Conservation (phyloP, 2,797 vertebrate species). For the Nannoperca obscura region DNA sequence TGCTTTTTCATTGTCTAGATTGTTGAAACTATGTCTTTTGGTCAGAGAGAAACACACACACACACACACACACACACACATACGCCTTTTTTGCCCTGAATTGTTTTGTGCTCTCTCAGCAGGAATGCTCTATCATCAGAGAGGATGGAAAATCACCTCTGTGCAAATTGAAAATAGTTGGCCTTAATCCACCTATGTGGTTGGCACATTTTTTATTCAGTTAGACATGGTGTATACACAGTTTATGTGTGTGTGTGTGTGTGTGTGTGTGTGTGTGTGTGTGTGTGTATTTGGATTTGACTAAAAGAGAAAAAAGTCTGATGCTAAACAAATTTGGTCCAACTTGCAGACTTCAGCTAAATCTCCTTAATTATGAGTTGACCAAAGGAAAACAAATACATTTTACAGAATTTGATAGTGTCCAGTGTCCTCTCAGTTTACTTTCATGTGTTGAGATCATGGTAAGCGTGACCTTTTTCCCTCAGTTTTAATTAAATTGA, state of each 20-base stretch:
- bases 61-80: slow-evolving; percentile 2
- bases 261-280: background rate
- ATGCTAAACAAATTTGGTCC: background rate
- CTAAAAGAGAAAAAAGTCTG: background rate
- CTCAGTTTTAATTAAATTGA: slow-evolving; percentile 61
- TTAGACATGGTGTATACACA: slow-evolving; percentile 6
- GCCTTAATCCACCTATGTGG: slow-evolving; percentile 46
- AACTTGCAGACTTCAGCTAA: background rate
- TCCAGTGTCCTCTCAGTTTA: slow-evolving; percentile 18
- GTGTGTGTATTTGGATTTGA: background rate
- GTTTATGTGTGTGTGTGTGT: background rate
- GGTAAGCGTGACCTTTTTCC: slow-evolving; percentile 63
- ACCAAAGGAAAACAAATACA: background rate
- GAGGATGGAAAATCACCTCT: slow-evolving; percentile 60
- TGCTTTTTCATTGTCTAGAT: background rate
- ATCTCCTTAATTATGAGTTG: background rate
- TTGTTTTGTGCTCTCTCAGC: slow-evolving; percentile 67
- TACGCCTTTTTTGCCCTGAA: slow-evolving; percentile 35
- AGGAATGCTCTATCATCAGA: slow-evolving; percentile 57
- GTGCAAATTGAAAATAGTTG: slow-evolving; percentile 62
- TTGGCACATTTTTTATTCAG: slow-evolving; percentile 32
- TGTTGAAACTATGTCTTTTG: background rate
- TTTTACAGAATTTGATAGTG: background rate
- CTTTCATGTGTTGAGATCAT: slow-evolving; percentile 35
- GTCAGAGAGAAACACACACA: slow-evolving; percentile 3